Conservation (phyloP, 1,140 invertebrate species). For the Aplysia californica region DNA sequence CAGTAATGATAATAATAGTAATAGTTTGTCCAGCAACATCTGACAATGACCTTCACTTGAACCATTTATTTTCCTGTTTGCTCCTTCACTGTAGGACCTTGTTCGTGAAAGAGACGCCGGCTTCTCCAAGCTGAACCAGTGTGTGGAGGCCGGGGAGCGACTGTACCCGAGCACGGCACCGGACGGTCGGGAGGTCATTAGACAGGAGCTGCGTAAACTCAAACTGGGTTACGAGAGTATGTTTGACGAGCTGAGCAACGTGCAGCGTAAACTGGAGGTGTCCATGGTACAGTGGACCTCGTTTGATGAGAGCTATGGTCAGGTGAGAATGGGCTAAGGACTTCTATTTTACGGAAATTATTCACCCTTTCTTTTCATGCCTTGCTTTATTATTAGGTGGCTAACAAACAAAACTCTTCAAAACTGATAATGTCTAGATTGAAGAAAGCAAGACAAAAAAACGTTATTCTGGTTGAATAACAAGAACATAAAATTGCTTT, state of each 20-base stretch:
- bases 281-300: slow-evolving; percentile 70
- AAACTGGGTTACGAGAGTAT: slow-evolving; percentile 80
- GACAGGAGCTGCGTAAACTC: slow-evolving; percentile 82
- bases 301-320: slow-evolving; percentile 73
- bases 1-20: too few species aligned
- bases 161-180: slow-evolving; percentile 86
- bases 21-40: too few species aligned
- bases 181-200: slow-evolving; percentile 88
- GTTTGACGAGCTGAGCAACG: slow-evolving; percentile 74
- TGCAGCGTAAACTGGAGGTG: slow-evolving; percentile 83
- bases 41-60: too few species aligned
- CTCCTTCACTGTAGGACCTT: too few species aligned
- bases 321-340: slow-evolving; percentile 67
- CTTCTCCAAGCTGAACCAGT: slow-evolving; percentile 82
- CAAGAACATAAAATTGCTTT: too few species aligned
- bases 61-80: too few species aligned
- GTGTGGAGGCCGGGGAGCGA: slow-evolving; percentile 89
- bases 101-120: slow-evolving; percentile 82
- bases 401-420: not conserved
- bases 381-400: not conserved
- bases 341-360: too few species aligned
- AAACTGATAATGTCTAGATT: not conserved
- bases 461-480: too few species aligned
- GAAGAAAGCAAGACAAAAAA: too few species aligned
- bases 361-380: too few species aligned